phyloP scores from a whole-genome alignment of 2,888 invertebrate genomes.

The Rhamnusium bicolor region DNA sequence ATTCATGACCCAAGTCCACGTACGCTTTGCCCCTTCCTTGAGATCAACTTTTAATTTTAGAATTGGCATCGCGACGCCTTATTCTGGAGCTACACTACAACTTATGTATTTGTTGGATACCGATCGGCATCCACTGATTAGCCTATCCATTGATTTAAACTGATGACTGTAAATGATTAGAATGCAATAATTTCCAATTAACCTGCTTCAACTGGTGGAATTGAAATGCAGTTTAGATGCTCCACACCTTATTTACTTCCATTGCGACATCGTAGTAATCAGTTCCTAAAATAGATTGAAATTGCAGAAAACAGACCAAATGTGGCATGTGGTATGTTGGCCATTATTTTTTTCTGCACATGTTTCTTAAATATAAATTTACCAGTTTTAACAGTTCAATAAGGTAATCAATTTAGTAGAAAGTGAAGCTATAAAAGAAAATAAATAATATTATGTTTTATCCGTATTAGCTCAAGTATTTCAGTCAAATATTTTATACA shows the following conservation, averaged over 20 bases:
- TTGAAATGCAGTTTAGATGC: background rate
- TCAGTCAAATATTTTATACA: too few species aligned
- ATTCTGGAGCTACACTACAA: constrained; percentile 56
- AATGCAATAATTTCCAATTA: constrained; percentile 12
- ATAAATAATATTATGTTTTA: too few species aligned
- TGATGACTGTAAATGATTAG: constrained; percentile 5
- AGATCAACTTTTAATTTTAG: constrained; percentile 74
- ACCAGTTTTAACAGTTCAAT: too few species aligned
- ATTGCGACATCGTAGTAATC: background rate
- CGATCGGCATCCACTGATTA: constrained; percentile 4
- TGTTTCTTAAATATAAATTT: too few species aligned
- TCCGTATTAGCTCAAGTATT: too few species aligned
- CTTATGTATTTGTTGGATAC: background rate
- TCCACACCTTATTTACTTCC: background rate
- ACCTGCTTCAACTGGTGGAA: background rate
- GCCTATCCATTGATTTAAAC: constrained; percentile 15
- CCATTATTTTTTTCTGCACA: background rate
- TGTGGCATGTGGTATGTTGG: background rate
- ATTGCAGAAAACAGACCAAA: background rate
- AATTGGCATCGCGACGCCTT: constrained; percentile 76
- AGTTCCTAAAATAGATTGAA: background rate
- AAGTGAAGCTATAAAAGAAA: too few species aligned
- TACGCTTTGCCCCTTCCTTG: constrained; percentile 67
- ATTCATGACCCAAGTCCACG: constrained; percentile 60
- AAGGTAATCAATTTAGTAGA: too few species aligned